Evolutionary conservation across 1,140 invertebrate genomes (phyloP).

Genomic region (Xylocopa sonorina): DNA sequence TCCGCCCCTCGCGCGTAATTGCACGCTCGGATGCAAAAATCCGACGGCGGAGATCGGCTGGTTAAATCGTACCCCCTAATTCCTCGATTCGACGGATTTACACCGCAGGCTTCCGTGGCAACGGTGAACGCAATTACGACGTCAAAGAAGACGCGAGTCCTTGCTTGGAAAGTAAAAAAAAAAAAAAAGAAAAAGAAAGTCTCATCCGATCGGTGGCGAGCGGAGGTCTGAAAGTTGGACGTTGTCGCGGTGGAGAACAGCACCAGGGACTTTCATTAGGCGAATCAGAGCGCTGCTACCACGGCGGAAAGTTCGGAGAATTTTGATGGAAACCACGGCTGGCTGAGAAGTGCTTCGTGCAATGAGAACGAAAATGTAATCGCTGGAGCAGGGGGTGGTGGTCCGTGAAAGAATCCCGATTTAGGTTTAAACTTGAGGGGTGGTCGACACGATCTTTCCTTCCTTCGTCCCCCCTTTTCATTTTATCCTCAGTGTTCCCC

Average conservation of each 20-base stretch:
- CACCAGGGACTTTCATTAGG: slow-evolving; percentile 33
- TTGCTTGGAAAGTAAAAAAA: too few relatives aligned
- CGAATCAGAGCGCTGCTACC: slow-evolving; percentile 9
- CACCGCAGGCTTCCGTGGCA: background rate
- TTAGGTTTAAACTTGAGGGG: background rate
- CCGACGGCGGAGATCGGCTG: background rate
- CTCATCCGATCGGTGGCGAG: background rate
- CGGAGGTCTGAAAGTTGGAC: slow-evolving; percentile 15
- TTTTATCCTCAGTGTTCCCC: background rate
- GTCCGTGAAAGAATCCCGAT: slow-evolving; percentile 3
- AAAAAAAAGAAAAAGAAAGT: too few relatives aligned
- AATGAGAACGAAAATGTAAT: slow-evolving; percentile 18
- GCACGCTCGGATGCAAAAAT: background rate
- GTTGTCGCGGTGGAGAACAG: slow-evolving; percentile 26
- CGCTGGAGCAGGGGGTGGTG: background rate
- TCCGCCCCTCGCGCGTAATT: background rate
- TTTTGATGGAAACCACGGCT: slow-evolving; percentile 24
- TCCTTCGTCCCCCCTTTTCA: background rate
- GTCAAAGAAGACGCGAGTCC: slow-evolving; percentile 19
- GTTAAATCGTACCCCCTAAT: slow-evolving; percentile 6
- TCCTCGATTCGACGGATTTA: background rate
- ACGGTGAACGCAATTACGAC: slow-evolving; percentile 30
- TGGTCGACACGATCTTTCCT: too few relatives aligned
- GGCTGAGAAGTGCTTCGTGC: background rate
- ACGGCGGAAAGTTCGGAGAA: slow-evolving; percentile 25